These are phyloP conservation scores for Eristalinus sepulchralis DNA, from an alignment of 2,888 invertebrate species.

Conservation along the genomic window DNA sequence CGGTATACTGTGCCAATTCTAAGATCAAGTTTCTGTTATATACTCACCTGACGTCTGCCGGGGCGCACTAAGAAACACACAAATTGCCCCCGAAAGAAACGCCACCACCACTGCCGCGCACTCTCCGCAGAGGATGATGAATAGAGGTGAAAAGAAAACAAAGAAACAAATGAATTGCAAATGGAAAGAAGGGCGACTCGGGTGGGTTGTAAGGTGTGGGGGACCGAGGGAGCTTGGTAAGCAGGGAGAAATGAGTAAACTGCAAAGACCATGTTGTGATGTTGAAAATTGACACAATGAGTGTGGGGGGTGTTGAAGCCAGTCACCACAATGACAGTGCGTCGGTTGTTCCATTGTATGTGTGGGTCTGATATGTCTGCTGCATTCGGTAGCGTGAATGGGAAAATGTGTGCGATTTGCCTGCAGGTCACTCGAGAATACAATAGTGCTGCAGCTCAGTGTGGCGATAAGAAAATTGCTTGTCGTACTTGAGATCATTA, in stretches of 20 bases:
- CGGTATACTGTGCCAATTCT: conserved; percentile 81
- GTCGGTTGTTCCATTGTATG: background rate
- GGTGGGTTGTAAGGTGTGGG: background rate
- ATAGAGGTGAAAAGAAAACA: conserved; percentile 44
- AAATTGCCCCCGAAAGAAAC: conserved; percentile 65
- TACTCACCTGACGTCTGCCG: conserved; percentile 73
- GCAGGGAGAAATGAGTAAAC: background rate
- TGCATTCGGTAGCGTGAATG: conserved; percentile 9
- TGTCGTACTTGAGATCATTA: conserved; percentile 14
- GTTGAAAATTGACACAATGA: background rate
- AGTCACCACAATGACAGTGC: conserved; percentile 5
- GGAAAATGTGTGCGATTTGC: conserved; percentile 30
- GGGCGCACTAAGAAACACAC: conserved; percentile 62
- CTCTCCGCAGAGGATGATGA: conserved; percentile 30
- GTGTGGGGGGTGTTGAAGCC: conserved; percentile 33
- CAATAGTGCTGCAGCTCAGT: conserved; percentile 34
- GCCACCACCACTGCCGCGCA: background rate
- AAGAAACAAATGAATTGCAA: conserved; percentile 4
- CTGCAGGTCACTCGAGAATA: conserved; percentile 46
- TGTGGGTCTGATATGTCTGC: background rate
- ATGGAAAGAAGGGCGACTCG: conserved; percentile 6
- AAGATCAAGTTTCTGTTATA: conserved; percentile 79
- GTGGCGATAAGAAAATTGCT: conserved; percentile 29
- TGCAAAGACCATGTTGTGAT: background rate
- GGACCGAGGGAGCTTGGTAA: background rate